Evolutionary conservation across 2,113 vertebrate species (phyloP).

Genomic region (Seriola dumerili): DNA sequence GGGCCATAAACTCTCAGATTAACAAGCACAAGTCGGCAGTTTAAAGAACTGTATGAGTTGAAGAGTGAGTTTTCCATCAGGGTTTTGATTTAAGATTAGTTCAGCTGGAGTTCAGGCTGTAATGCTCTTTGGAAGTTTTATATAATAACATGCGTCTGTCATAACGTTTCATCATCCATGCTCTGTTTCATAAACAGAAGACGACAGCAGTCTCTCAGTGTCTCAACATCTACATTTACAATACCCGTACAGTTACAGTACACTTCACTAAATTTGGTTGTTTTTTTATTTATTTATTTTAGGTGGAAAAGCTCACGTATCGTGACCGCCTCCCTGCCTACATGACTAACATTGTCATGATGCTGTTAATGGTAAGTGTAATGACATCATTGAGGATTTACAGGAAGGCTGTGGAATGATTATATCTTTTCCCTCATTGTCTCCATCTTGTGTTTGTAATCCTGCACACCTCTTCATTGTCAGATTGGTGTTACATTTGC

Average conservation of each 20-base stretch:
- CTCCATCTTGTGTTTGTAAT: not conserved
- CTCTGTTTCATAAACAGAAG: too few species aligned
- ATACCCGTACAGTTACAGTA: not conserved
- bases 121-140: too few species aligned
- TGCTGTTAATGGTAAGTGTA: constrained; percentile 94
- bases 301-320: constrained; percentile 95
- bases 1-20: too few species aligned
- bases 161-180: too few species aligned
- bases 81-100: too few species aligned
- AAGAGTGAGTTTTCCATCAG: too few species aligned
- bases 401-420: not conserved
- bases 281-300: constrained; percentile 68
- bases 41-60: too few species aligned
- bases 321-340: constrained; percentile 95
- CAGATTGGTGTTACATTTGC: constrained; percentile 97
- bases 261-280: not conserved
- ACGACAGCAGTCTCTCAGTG: too few species aligned
- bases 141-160: too few species aligned
- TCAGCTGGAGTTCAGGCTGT: too few species aligned
- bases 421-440: not conserved
- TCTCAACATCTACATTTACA: not conserved
- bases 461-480: not conserved
- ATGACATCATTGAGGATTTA: not conserved
- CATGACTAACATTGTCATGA: constrained; percentile 93
- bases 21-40: too few species aligned